phyloP scores from a whole-genome alignment of 37 sponge, comb jelly and placozoan species.

The Crambe crambe region DNA sequence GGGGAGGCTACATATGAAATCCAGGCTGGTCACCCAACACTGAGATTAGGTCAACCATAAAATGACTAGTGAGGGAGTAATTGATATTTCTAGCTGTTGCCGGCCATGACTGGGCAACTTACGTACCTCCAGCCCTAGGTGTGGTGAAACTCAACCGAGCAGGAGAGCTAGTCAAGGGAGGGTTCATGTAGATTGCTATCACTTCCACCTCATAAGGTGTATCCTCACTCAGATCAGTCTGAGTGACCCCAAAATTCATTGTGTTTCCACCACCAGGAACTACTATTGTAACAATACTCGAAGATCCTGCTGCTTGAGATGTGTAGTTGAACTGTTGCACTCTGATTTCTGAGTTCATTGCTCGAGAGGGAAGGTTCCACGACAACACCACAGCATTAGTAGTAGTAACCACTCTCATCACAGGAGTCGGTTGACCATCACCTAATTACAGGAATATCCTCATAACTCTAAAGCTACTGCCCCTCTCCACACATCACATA shows the following conservation, averaged over 20 bases:
- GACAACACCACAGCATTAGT: background rate
- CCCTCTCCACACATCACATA: too few relatives aligned
- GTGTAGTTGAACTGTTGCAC: background rate
- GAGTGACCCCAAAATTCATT: background rate
- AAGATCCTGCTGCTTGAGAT: too few relatives aligned
- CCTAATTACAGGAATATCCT: too few relatives aligned
- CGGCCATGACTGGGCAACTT: background rate
- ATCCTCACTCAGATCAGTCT: background rate
- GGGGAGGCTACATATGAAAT: too few relatives aligned
- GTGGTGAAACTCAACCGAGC: background rate
- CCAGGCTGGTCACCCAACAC: too few relatives aligned
- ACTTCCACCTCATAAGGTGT: background rate
- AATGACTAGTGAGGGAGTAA: too few relatives aligned
- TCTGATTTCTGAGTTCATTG: background rate
- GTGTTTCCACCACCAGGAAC: background rate
- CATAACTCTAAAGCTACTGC: too few relatives aligned
- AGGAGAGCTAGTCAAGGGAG: background rate
- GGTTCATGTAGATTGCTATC: background rate
- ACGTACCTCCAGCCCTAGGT: background rate
- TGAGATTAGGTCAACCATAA: too few relatives aligned
- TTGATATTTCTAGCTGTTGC: too few relatives aligned
- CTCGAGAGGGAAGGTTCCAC: background rate
- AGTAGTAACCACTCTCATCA: background rate
- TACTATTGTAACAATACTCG: background rate
- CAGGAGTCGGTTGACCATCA: background rate